A percentile compares a stretch with the other conserved stretches of the same genome.
Evolutionary conservation across 2,888 invertebrate genomes (phyloP).

Genomic region (Apodemia arnacis): DNA sequence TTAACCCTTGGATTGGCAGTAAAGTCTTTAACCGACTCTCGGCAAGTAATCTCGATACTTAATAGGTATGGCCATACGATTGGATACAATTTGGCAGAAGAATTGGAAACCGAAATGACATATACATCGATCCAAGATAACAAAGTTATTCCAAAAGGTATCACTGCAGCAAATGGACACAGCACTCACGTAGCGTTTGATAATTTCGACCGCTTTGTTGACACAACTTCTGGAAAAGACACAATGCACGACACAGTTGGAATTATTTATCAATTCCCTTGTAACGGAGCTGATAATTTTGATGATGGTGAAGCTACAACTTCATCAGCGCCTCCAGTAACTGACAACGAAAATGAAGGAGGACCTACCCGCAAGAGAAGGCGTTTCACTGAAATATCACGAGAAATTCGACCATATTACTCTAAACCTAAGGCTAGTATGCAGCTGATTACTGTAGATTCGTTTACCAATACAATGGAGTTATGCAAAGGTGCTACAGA

Average conservation of each 20-base stretch:
- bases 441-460: neutral
- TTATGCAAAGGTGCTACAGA: slow-evolving; percentile 31
- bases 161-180: too few relatives aligned
- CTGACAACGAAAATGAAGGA: neutral
- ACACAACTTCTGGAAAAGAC: slow-evolving; percentile 61
- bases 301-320: neutral
- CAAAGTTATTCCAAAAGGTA: neutral
- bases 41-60: neutral
- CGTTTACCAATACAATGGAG: neutral
- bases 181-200: too few relatives aligned
- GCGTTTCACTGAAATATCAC: neutral
- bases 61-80: too few relatives aligned
- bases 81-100: too few relatives aligned
- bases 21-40: neutral
- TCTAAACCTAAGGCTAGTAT: neutral
- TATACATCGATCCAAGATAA: neutral
- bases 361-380: neutral
- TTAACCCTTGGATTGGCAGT: neutral
- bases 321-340: neutral
- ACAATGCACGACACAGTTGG: neutral
- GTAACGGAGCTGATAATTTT: neutral
- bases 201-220: slow-evolving; percentile 81
- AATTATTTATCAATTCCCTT: neutral
- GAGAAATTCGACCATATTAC: neutral
- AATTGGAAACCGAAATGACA: too few relatives aligned